Conservation (phyloP, 2,113 vertebrate species). For the Copsychus sechellarum region DNA sequence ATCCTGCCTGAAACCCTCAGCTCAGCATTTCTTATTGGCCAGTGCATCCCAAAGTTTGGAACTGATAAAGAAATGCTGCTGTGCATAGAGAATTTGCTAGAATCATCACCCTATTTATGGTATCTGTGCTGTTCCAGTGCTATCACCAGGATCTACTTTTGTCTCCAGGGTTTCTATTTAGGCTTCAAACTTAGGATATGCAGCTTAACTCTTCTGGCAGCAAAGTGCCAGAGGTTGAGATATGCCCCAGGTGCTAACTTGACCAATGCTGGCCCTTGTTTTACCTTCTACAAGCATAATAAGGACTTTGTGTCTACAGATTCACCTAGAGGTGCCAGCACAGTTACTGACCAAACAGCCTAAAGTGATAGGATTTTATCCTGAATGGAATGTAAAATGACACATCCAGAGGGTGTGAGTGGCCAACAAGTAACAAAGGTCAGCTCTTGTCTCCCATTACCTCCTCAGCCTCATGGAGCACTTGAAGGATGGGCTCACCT, state of each 20-base stretch:
- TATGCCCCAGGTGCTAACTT: background rate
- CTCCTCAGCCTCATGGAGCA: background rate
- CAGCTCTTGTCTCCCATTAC: background rate
- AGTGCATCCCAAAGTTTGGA: background rate
- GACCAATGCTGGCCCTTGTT: background rate
- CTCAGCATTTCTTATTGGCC: background rate
- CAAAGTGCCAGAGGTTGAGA: background rate
- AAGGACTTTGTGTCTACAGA: background rate
- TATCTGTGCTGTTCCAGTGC: background rate
- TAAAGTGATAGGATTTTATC: background rate
- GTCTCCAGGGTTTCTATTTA: background rate
- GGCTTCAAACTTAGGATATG: background rate
- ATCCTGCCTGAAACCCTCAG: background rate
- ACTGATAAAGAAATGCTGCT: background rate
- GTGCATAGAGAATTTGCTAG: background rate
- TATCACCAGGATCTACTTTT: background rate
- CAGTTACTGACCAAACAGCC: background rate
- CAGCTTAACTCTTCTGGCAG: background rate
- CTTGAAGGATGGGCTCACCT: background rate
- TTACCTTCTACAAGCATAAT: background rate
- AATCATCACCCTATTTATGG: background rate
- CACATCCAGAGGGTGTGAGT: background rate
- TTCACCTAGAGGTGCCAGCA: background rate
- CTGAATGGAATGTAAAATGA: background rate
- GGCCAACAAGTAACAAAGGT: background rate